These are phyloP conservation scores for Henricia sp. DNA, from an alignment of 53 echinoderm and acorn worm species.

Conservation along the genomic window DNA sequence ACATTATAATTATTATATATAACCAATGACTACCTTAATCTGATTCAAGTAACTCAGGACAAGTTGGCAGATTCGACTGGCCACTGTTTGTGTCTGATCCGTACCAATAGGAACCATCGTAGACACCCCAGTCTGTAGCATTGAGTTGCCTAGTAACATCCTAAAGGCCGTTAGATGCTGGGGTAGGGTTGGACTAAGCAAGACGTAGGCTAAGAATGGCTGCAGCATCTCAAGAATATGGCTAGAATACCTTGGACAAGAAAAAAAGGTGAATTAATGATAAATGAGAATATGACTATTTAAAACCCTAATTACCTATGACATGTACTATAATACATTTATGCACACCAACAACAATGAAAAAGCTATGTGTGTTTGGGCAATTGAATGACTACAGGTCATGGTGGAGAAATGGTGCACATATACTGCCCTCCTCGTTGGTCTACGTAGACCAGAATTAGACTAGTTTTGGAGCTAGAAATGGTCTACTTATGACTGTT, in stretches of 20 bases:
- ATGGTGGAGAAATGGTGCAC: too few species aligned
- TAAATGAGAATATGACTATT: neutral
- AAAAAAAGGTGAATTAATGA: neutral
- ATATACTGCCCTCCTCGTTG: too few species aligned
- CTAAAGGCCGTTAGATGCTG: slow-evolving; percentile 25
- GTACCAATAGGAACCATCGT: neutral
- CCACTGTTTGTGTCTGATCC: neutral
- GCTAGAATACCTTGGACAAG: slow-evolving; percentile 22
- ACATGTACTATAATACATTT: neutral
- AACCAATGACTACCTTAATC: slow-evolving; percentile 47
- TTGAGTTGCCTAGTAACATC: slow-evolving; percentile 9
- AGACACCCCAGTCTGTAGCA: slow-evolving; percentile 15
- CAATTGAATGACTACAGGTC: too few species aligned
- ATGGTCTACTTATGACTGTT: too few species aligned
- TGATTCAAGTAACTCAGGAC: slow-evolving; percentile 53
- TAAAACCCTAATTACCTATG: neutral
- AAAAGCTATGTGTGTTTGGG: too few species aligned
- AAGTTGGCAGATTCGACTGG: slow-evolving; percentile 20
- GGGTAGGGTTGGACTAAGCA: slow-evolving; percentile 60
- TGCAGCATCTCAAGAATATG: slow-evolving; percentile 42
- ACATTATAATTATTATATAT: too few species aligned
- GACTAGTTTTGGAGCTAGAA: too few species aligned
- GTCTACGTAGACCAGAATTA: too few species aligned
- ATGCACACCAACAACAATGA: too few species aligned
- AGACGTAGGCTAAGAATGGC: slow-evolving; percentile 66